Evolutionary conservation across 2,113 vertebrate genomes (phyloP), one percentile per base, ranked within the genome.

Genomic region (Podarcis muralis): DNA sequence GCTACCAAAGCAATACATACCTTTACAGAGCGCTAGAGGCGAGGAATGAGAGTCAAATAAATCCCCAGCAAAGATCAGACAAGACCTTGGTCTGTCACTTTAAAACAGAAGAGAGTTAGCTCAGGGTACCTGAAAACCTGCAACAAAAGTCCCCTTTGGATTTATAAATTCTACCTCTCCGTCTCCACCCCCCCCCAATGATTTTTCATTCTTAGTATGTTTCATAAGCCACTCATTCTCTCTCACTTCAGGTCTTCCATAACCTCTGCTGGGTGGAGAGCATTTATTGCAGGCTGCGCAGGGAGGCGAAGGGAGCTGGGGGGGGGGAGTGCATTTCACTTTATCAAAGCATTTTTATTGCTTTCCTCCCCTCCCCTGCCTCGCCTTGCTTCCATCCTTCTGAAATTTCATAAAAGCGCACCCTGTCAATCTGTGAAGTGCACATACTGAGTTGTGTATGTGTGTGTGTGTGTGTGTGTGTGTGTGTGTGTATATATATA

Each of bases 361-460:
- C 89, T 57, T 71, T 76, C 91, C 43, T 27, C 3, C 13, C 30
- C 59, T 30, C 27, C 27, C 75, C 4, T 62, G 13, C 9, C 30
- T 53, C 32, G 59, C 40, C 43, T 87, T 48, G 11, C n/a, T 27
- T 35, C 77, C 23, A 9, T 86, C 93, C 81, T 40, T 25, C 16
- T 87, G 78, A 84, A 25, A 59, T 89, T 92, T 91, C 89, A 87
- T 79, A 87, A 86, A 90, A 77, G 90, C 27, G 85, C 75, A 72
- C 16, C 25, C 32, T 87, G 71, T 65, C 71, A 88, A 68, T 89
- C 71, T 48, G 48, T 91, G 90, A 93, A 78, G 68, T 77, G 80
- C 85, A 57, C 82, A 74, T 65, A 82, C 30, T 72, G 40, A 23
- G 83, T 35, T 48, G 48, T 72, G 59, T 32, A 86, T 84, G 90